Conservation (phyloP, 1,140 invertebrate genomes). For the Drosophila leontia region DNA sequence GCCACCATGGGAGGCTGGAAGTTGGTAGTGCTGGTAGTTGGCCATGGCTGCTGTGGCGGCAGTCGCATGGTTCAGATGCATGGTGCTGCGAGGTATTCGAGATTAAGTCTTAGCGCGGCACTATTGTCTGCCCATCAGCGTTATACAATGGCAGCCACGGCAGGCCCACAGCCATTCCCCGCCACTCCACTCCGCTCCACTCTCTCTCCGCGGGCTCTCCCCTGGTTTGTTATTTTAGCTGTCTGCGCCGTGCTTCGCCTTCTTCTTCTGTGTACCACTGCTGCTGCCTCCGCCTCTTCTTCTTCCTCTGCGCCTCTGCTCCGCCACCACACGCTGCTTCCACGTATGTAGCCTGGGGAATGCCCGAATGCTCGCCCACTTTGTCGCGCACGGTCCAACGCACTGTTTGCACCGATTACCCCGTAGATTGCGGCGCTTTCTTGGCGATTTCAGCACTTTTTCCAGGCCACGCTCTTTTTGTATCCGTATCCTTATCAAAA, state of each 20-base stretch:
- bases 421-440: slow-evolving; percentile 47
- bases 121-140: slow-evolving; percentile 72
- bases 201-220: slow-evolving; percentile 34
- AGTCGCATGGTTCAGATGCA: slow-evolving; percentile 84
- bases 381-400: slow-evolving; percentile 53
- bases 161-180: slow-evolving; percentile 66
- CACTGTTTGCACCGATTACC: slow-evolving; percentile 61
- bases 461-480: slow-evolving; percentile 76
- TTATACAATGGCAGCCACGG: slow-evolving; percentile 69
- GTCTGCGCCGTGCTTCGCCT: slow-evolving; percentile 60
- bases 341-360: slow-evolving; percentile 55
- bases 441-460: slow-evolving; percentile 63
- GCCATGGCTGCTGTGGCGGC: slow-evolving; percentile 80
- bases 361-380: slow-evolving; percentile 28
- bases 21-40: slow-evolving; percentile 82
- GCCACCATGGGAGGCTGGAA: slow-evolving; percentile 64
- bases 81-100: slow-evolving; percentile 76
- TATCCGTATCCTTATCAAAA: slow-evolving; percentile 84
- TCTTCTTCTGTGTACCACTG: slow-evolving; percentile 58
- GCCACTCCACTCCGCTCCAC: slow-evolving; percentile 26
- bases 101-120: slow-evolving; percentile 40
- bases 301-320: slow-evolving; percentile 45
- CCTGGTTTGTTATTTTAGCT: slow-evolving; percentile 76
- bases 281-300: slow-evolving; percentile 33
- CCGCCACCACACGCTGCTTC: slow-evolving; percentile 65